Evolutionary conservation across 2,888 invertebrate genomes (phyloP), one percentile per base, ranked within the genome.

Genomic region (Polietes domitor): DNA sequence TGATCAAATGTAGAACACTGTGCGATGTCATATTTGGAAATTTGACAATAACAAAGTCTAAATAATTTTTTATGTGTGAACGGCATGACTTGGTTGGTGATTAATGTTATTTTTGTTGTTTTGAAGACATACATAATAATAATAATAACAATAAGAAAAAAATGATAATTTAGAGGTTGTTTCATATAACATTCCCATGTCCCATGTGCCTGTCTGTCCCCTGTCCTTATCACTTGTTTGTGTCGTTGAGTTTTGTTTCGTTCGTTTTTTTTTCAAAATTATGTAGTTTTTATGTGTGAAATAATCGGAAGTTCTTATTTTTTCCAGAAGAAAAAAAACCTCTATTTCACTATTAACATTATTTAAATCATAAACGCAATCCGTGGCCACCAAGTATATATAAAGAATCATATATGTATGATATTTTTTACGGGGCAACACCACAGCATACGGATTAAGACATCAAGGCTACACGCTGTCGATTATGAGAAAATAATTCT

Each of bases 131-230:
- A 32, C 32, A 32, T 32, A 32, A 32, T 32, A 32, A 32, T 4
- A 32, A 32, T n/a, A n/a, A n/a, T n/a, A n/a, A n/a, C n/a, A 32
- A 32, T 32, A 32, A 32, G 4, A 32, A 32, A 32, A 55, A 72
- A 72, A 53, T 72, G 72, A 72, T 72, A 72, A 72, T 72, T 72
- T 53, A 72, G 55, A 72, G 72, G 72, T 72, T 72, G 53, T 55
- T 72, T 72, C 28, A 55, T 55, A 55, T 21, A n/a, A n/a, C n/a
- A 55, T 55, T 55, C 55, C 55, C 55, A 58, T 58, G n/a, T 19
- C 12, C 41, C 41, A 41, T 32, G 32, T n/a, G n/a, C n/a, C 32
- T 32, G 55, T 19, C 2, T 26, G 26, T n/a, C n/a, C 26, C 15
- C n/a, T 3, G 26, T 55, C 21, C 26, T 58, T 58, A 58, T 58